Base-by-base conservation (phyloP, 2,888 invertebrate species). In the Cantharis nigra region DNA sequence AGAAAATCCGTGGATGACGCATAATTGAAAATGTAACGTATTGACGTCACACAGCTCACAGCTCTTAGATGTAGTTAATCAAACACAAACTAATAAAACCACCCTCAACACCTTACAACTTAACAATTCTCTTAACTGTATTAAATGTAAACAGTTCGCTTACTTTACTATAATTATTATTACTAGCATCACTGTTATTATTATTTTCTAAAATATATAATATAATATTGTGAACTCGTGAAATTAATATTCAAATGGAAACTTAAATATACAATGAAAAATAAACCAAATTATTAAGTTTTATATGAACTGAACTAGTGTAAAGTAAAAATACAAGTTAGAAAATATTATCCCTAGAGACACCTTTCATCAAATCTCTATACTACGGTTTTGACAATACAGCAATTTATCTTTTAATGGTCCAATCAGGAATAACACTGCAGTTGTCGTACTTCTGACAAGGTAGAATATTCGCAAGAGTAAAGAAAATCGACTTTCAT, bases 1-100 rank as follows among this genome's bases (percentile, higher is more conserved):
- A 82, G 80, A 80, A 76, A 79, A 79, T 78, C 81, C 74, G 76
- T 81, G 78, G 82, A 81, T 79, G 79, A 74, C 77, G 79, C 74
- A 80, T 83, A 83, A 83, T 83, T 83, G 83, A 83, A 83, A 83
- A 82, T 83, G 82, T 82, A 82, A 83, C 81, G 79, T 79, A 69
- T 79, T 65, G 73, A 76, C 79, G 79, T 79, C 76, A 74, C 76
- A 77, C 64, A 75, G 75, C 77, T 71, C 76, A 77, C 64, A 72
- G 75, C 77, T 77, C 73, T 72, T 69, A 64, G 75, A 70, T 72
- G 74, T 76, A 76, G 76, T 78, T 78, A 78, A 78, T 78, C 78
- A 78, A 78, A 76, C 78, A 71, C 20, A 71, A 78, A 76, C 78
- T 76, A 78, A 78, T 78, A 78, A 78, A 78, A 78, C 78, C 72